Conservation (phyloP, 2,797 vertebrate species). For the Periparus ater region DNA sequence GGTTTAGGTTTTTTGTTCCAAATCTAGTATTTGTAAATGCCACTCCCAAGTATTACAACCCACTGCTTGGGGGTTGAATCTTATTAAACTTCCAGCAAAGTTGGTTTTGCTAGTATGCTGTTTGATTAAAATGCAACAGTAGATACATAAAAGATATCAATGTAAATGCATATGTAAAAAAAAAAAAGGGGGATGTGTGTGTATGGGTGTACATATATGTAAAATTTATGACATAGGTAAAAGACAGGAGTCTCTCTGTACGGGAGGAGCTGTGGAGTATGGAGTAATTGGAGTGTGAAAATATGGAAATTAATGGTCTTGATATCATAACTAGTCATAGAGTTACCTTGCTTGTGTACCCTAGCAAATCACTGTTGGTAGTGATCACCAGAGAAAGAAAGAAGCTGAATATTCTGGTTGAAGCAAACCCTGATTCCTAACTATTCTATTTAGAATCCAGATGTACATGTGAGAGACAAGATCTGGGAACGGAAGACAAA, state of each 20-base stretch:
- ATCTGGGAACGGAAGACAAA: not conserved
- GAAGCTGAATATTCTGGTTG: not conserved
- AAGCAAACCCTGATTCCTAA: not conserved
- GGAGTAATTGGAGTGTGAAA: not conserved
- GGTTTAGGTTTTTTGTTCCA: not conserved
- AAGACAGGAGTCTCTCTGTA: not conserved
- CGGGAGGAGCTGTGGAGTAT: not conserved
- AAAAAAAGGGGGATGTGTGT: rapidly evolving
- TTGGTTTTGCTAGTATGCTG: not conserved
- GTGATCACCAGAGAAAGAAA: not conserved
- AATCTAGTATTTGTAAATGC: not conserved
- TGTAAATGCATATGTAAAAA: not conserved
- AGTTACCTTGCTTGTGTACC: not conserved
- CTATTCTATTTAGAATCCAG: not conserved
- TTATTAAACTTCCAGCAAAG: not conserved
- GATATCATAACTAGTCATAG: not conserved
- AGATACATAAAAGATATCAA: not conserved
- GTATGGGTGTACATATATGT: no score
- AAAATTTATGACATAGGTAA: not conserved
- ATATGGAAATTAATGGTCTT: not conserved
- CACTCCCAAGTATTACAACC: not conserved
- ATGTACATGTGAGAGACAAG: not conserved
- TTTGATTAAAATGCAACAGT: not conserved
- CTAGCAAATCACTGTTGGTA: not conserved
- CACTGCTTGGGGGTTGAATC: not conserved